Base-by-base conservation (phyloP, 1,140 invertebrate species). In the Ostrea denselamellosa region DNA sequence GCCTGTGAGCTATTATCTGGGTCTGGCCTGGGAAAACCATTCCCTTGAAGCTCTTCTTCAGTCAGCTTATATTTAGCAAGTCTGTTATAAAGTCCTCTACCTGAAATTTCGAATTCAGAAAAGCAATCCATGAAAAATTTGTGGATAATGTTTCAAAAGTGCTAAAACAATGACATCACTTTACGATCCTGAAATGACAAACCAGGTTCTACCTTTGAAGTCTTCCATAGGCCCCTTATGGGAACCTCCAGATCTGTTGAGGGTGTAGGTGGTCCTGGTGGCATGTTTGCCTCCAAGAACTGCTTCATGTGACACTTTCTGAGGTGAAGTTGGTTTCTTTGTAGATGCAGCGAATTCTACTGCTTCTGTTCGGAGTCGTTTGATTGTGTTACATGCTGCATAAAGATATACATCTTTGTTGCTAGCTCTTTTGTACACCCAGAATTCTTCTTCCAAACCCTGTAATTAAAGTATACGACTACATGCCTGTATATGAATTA, bases 331-430 rank as follows among this genome's bases (percentile, higher is more conserved):
- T 85, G 88, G 87, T 25, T 83, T 90, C 53, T 77, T 22, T 22
- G 89, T 54, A 8, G 87, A 86, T 19, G 88, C 68, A 52, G 62
- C 53, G 54, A 54, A 88, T 77, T 92, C 86, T 51, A 86, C 65
- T 54, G 89, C 89, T 83, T 92, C 93, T 71, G 91, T 90, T n/a
- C 95, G 88, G 9, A 96, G 90, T 51, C 97, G 96, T 92, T 97
- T 97, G 28, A 98, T 96, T 53, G 97, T 95, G 90, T 98, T 96
- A 94, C 97, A 96, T 87, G 97, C 97, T 25, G 97, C 97, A 95
- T 97, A 98, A 93, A 98, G 96, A 94, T 98, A 98, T 62, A 98
- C 97, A 86, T 96, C 95, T 44, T 97, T 96, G 56, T 97, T 97
- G 90, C 96, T 96, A 92, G 97, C 97, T 92, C 97, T 96, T 90